A percentile compares a stretch with the other conserved stretches of the same genome.
phyloP scores from a whole-genome alignment of 2,888 invertebrate species.

The Dicyrtoma fusca region DNA sequence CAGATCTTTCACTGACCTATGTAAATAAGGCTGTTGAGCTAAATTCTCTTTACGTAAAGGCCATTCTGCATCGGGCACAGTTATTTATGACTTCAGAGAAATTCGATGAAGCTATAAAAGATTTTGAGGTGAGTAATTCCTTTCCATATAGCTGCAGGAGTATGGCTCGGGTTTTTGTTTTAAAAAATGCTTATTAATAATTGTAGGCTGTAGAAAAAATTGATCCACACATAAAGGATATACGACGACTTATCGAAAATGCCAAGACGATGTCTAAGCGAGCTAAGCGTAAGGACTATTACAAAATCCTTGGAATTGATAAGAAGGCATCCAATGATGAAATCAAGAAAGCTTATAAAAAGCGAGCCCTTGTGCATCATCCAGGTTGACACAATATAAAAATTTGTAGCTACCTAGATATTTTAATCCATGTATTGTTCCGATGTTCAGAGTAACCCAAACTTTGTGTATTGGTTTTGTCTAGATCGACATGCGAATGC shows the following conservation, averaged over 20 bases:
- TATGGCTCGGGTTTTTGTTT: too few species aligned
- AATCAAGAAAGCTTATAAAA: constrained; percentile 92
- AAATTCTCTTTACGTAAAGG: constrained; percentile 84
- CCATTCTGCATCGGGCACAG: constrained; percentile 82
- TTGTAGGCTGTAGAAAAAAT: constrained; percentile 45
- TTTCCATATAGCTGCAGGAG: too few species aligned
- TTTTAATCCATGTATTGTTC: not conserved
- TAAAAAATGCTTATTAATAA: not conserved
- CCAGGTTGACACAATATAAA: constrained; percentile 66
- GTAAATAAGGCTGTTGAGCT: constrained; percentile 72
- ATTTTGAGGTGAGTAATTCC: constrained; percentile 71
- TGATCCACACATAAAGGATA: constrained; percentile 63
- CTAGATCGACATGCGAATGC: constrained; percentile 87
- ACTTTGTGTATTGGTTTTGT: constrained; percentile 29
- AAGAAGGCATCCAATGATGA: constrained; percentile 85
- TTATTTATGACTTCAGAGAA: constrained; percentile 81
- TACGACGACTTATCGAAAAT: constrained; percentile 78
- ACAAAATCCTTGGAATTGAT: constrained; percentile 86
- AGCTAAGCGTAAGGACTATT: constrained; percentile 94
- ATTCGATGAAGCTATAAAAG: constrained; percentile 85
- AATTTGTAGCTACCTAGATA: not conserved
- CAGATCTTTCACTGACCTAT: constrained; percentile 70
- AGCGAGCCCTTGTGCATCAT: constrained; percentile 85
- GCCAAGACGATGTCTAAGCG: constrained; percentile 87
- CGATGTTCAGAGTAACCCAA: not conserved